Evolutionary conservation across 2,888 invertebrate species (phyloP), one percentile per base, ranked within the genome.

Genomic region (Drosophila multiciliata): DNA sequence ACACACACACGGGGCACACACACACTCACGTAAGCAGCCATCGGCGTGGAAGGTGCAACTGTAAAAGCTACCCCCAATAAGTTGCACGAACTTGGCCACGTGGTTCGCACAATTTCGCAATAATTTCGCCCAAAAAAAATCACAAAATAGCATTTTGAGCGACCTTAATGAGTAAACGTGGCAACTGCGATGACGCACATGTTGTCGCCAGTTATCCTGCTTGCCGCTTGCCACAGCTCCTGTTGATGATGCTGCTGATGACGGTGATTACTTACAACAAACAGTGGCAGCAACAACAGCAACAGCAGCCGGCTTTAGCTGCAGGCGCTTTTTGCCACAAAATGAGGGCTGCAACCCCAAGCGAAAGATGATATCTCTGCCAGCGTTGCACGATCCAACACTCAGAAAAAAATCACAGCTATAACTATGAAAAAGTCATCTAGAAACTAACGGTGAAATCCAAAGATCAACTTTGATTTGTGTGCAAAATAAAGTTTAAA

Each of bases 311-410:
- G 80, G 69, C 78, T 62, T 66, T 83, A 70, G 90, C 83, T 84
- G 85, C 87, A 76, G 89, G 89, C 89, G 64, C 66, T 80, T 68
- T 63, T 67, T 54, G 66, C 66, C 78, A 73, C 78, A 83, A 84
- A 84, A 87, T 89, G 89, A 89, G 87, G 89, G 87, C 87, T 89
- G 89, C 80, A 88, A 88, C 90, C 89, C 86, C 82, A 60, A 66
- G 67, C 70, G 79, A 71, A 17, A 3, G 26, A 38, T 79, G 87
- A 89, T 89, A 89, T 89, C 87, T 29, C 36, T 7, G 69, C 59
- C 84, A 65, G 62, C 87, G 67, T 52, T 73, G 69, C 82, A 70
- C 79, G 78, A 87, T 84, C 65, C 82, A 38, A 55, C 55, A 55
- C 55, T 55, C 17, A 0, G 15, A 54, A 12, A 54, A 53, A 49